A percentile compares a stretch with the other conserved stretches of the same genome.
Conservation (phyloP, 2,888 invertebrate species). For the Gastracanthus pulcherrimus region DNA sequence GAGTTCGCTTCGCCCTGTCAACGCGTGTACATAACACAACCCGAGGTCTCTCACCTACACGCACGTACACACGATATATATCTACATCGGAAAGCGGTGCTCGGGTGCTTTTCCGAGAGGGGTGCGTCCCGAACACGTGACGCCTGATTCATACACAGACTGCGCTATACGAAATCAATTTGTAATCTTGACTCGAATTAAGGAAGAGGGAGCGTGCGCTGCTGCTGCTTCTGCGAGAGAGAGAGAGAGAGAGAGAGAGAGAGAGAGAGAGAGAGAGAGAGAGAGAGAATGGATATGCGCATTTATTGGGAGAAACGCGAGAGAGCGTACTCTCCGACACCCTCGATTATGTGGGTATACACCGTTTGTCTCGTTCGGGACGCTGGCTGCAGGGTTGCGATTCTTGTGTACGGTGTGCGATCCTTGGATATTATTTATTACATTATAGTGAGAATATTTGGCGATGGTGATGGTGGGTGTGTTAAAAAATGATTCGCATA, state of each 20-base stretch:
- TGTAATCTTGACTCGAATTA: conserved; percentile 77
- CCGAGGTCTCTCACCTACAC: neutral
- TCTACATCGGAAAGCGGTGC: neutral
- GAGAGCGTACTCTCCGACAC: conserved; percentile 55
- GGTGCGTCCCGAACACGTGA: conserved; percentile 77
- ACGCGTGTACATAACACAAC: neutral
- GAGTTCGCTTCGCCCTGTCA: neutral
- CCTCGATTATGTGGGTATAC: conserved; percentile 59
- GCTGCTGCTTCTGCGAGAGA: neutral
- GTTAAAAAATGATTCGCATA: no score
- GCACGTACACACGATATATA: neutral
- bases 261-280: neutral
- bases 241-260: no score
- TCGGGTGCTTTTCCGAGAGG: conserved; percentile 64
- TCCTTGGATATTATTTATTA: no score
- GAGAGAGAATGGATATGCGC: conserved; percentile 52
- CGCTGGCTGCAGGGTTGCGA: neutral
- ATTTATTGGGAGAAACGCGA: conserved; percentile 17
- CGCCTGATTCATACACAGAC: conserved; percentile 75
- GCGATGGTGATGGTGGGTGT: no score
- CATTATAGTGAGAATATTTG: no score
- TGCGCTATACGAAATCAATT: conserved; percentile 76
- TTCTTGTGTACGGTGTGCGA: no score
- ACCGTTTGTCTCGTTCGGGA: conserved; percentile 57
- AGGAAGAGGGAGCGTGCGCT: conserved; percentile 71